phyloP scores from a whole-genome alignment of 2,888 invertebrate species.

The Coleophora flavipennella region DNA sequence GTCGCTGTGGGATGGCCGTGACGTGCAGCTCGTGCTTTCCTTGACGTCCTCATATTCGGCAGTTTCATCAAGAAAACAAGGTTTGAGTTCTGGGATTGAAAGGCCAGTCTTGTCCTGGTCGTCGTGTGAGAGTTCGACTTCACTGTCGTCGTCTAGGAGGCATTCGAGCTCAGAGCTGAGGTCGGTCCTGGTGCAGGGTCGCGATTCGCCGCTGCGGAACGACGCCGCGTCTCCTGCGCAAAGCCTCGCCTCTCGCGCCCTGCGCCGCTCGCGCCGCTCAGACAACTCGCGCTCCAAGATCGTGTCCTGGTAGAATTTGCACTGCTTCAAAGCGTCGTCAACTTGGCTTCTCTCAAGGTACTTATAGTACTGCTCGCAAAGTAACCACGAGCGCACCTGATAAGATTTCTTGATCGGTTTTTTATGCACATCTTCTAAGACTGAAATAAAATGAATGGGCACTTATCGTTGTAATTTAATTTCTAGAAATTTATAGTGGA shows the following conservation, averaged over 20 bases:
- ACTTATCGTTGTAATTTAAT: too few species aligned
- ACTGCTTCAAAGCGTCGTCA: constrained; percentile 43
- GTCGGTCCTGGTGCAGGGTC: constrained; percentile 13
- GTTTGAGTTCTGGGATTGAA: too few species aligned
- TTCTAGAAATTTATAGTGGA: too few species aligned
- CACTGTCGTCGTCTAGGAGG: constrained; percentile 11
- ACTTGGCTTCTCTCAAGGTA: constrained; percentile 49
- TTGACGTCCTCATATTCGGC: too few species aligned
- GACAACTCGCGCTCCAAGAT: constrained; percentile 44
- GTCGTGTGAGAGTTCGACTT: constrained; percentile 43
- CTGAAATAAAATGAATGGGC: constrained; percentile 31
- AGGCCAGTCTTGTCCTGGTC: constrained; percentile 10
- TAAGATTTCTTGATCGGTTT: constrained; percentile 38
- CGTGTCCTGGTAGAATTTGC: constrained; percentile 43
- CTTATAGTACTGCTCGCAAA: constrained; percentile 59
- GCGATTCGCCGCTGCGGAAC: constrained; percentile 25
- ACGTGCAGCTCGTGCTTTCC: constrained; percentile 13
- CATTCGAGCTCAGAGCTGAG: constrained; percentile 3
- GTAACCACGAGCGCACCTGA: constrained; percentile 57
- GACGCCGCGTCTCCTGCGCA: constrained; percentile 10
- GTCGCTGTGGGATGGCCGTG: too few species aligned
- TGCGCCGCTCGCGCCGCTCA: constrained; percentile 44
- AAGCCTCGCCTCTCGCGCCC: constrained; percentile 35
- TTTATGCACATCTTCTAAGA: constrained; percentile 25
- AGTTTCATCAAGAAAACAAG: too few species aligned